phyloP scores from a whole-genome alignment of 1,140 invertebrate genomes.

The Cryptotermes secundus region DNA sequence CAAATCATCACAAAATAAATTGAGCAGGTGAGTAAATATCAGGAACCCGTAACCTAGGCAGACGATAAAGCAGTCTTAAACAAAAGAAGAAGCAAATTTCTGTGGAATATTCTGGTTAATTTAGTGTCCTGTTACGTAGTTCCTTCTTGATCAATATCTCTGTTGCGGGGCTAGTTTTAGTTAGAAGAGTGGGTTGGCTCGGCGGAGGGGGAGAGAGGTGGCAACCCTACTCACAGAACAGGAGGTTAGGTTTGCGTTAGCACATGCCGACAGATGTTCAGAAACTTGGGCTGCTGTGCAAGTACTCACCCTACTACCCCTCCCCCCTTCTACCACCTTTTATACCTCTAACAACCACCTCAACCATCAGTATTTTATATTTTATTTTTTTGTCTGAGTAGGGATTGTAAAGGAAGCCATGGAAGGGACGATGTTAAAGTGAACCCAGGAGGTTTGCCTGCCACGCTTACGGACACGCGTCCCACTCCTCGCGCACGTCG shows the following conservation, averaged over 20 bases:
- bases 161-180: not conserved
- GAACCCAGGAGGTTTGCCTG: slow-evolving; percentile 5
- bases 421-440: not conserved
- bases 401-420: slow-evolving; percentile 9
- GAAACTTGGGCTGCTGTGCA: not conserved
- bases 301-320: not conserved
- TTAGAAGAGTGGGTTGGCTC: not conserved
- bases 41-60: no score
- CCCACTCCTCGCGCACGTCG: not conserved
- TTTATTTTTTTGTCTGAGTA: slow-evolving; percentile 10
- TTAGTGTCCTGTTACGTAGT: not conserved
- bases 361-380: slow-evolving; percentile 16
- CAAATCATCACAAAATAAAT: no score
- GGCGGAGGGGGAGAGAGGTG: not conserved
- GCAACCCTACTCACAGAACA: not conserved
- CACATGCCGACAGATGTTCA: slow-evolving; percentile 12
- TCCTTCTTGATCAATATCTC: not conserved
- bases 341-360: slow-evolving; percentile 16
- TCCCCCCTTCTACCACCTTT: not conserved
- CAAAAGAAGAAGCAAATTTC: not conserved
- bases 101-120: not conserved
- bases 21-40: no score
- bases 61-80: no score
- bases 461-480: slow-evolving; percentile 1
- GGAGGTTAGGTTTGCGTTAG: not conserved